These are phyloP conservation scores for Drosophila nikananu DNA, from an alignment of 1,140 invertebrate species.

Conservation along the genomic window DNA sequence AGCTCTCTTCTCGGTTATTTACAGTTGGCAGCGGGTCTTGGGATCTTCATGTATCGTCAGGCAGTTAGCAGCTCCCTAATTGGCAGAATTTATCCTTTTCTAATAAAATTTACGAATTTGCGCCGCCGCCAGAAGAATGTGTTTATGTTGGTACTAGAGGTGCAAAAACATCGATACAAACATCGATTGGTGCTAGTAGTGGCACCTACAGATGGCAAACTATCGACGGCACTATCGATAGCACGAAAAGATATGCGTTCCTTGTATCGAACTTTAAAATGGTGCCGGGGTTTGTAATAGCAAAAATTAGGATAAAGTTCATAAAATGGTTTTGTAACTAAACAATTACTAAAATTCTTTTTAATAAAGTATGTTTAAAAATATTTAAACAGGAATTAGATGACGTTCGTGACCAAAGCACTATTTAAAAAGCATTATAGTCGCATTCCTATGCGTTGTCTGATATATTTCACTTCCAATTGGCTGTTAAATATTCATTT, in stretches of 20 bases:
- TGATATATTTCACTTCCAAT: background rate
- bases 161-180: too few species aligned
- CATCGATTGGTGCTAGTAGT: constrained; percentile 14
- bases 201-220: background rate
- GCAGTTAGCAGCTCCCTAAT: background rate
- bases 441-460: background rate
- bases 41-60: constrained; percentile 4
- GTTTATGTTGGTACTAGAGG: constrained; percentile 17
- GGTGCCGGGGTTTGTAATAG: rapidly evolving
- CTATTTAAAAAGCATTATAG: background rate
- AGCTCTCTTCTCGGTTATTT: background rate
- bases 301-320: background rate
- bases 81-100: background rate
- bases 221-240: constrained; percentile 1
- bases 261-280: background rate
- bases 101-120: constrained; percentile 27
- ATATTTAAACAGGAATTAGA: background rate
- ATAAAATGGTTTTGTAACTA: background rate
- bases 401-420: background rate
- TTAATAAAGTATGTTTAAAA: background rate
- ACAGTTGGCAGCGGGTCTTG: background rate
- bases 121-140: constrained; percentile 24
- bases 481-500: constrained; percentile 15
- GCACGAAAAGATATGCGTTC: background rate
- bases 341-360: background rate